Percentiles rank a stretch among this genome's conserved stretches.
Conservation (phyloP, 2,888 invertebrate species). For the Tinea semifulvella region DNA sequence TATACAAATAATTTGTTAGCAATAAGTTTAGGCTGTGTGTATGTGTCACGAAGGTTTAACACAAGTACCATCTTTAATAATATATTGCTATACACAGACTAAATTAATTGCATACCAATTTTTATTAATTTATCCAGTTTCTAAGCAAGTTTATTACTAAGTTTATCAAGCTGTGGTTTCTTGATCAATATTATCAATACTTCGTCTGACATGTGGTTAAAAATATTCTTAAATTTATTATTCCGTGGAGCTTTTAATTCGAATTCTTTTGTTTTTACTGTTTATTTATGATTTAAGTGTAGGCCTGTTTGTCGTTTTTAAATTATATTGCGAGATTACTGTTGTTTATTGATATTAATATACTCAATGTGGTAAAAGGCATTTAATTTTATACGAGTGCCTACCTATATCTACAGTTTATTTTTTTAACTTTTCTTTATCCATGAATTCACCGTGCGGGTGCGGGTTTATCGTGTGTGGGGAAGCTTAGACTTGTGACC, state of each 20-base stretch:
- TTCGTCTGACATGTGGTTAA: constrained; percentile 7
- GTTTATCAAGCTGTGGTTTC: neutral
- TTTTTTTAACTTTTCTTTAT: too few relatives aligned
- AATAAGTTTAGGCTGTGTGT: constrained; percentile 5
- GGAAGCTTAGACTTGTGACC: too few relatives aligned
- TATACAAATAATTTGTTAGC: neutral
- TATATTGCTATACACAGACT: neutral
- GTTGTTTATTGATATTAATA: too few relatives aligned
- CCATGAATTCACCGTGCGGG: too few relatives aligned
- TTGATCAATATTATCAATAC: neutral
- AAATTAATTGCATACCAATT: neutral
- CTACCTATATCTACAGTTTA: too few relatives aligned
- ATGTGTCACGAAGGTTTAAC: constrained; percentile 4
- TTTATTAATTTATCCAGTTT: neutral
- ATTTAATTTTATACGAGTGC: too few relatives aligned
- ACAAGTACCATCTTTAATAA: constrained; percentile 3
- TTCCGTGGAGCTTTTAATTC: constrained; percentile 1
- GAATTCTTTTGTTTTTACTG: neutral
- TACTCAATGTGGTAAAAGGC: too few relatives aligned
- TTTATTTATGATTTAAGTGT: constrained; percentile 4
- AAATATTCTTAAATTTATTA: constrained; percentile 7
- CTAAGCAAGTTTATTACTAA: neutral
- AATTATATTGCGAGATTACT: too few relatives aligned
- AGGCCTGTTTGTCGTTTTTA: too few relatives aligned
- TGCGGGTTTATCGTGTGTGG: too few relatives aligned